Evolutionary conservation across 2,888 invertebrate species (phyloP).

Genomic region (Sphinx pinastri): DNA sequence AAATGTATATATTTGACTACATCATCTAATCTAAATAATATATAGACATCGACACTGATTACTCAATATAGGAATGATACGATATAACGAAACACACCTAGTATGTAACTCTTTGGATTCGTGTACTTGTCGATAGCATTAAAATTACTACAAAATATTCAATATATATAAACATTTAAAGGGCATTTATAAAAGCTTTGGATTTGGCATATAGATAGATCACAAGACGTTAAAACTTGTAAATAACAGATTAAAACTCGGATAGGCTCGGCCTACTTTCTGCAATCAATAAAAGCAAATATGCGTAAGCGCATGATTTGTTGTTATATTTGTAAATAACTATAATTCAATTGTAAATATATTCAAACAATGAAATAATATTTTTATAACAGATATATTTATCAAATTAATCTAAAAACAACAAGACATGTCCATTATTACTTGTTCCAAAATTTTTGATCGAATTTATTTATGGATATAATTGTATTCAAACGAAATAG

Average conservation of each 20-base stretch:
- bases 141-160: conserved; percentile 28
- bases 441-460: conserved; percentile 15
- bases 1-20: conserved; percentile 11
- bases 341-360: conserved; percentile 6
- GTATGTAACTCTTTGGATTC: conserved; percentile 44
- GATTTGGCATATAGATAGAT: conserved; percentile 1
- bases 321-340: background rate
- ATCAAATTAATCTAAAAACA: conserved; percentile 12
- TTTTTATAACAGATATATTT: background rate
- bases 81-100: conserved; percentile 34
- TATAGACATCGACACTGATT: conserved; percentile 44
- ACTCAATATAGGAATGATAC: conserved; percentile 67
- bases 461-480: background rate
- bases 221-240: conserved; percentile 4
- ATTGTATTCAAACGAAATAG: too few relatives aligned
- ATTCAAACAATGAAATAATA: background rate
- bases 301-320: conserved; percentile 3
- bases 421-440: conserved; percentile 2
- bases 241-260: background rate
- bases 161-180: conserved; percentile 12
- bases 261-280: conserved; percentile 5
- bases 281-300: conserved; percentile 15
- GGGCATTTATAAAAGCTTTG: conserved; percentile 18
- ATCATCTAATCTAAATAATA: conserved; percentile 16
- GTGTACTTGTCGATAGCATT: conserved; percentile 26